Percentiles rank a stretch among this genome's conserved stretches.
These are phyloP conservation scores for Vombatus ursinus DNA, from an alignment of 2,113 vertebrate species.

Conservation along the genomic window DNA sequence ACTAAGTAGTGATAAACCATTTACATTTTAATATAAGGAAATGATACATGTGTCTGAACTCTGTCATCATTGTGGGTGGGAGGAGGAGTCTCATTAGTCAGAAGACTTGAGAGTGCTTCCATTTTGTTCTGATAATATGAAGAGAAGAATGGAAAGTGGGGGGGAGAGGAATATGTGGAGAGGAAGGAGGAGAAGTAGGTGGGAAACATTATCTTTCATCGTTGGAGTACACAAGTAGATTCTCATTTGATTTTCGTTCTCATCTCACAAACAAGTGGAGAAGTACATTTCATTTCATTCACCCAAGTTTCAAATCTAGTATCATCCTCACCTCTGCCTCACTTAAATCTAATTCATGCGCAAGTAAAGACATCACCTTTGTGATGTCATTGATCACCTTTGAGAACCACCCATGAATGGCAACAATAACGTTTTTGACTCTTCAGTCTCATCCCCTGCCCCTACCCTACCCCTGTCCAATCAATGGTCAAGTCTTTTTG, in stretches of 20 bases:
- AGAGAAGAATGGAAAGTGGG: neutral
- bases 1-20: no score
- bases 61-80: neutral
- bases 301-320: neutral
- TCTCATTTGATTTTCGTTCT: neutral
- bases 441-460: neutral
- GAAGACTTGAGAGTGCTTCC: neutral
- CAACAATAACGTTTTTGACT: no score
- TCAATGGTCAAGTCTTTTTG: neutral
- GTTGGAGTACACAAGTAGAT: neutral
- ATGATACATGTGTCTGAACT: no score
- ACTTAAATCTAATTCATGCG: no score
- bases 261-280: neutral
- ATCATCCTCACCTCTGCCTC: neutral
- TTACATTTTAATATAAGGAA: no score
- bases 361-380: no score
- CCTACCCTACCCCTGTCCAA: no score
- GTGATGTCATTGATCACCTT: no score
- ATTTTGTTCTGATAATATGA: neutral
- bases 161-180: neutral
- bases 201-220: neutral
- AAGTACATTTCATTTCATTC: neutral
- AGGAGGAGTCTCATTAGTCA: neutral
- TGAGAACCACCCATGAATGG: no score
- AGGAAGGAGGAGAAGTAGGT: neutral